Base-by-base conservation (phyloP, 1,140 invertebrate species). In the Drosophila truncata region DNA sequence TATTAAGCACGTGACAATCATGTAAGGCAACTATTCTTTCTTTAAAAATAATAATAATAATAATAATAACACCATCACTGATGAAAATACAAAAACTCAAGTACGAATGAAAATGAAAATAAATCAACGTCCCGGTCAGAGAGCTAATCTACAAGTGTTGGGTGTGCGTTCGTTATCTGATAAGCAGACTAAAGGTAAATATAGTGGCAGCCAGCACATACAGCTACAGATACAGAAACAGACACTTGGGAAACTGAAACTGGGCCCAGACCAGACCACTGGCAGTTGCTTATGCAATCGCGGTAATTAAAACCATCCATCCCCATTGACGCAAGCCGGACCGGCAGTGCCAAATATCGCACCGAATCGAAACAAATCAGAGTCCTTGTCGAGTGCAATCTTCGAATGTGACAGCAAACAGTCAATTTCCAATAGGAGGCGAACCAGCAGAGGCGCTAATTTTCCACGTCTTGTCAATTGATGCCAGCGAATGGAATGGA, bases 111-210 rank as follows among this genome's bases (percentile, higher is more conserved):
- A 78, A 78, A 54, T 27, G 50, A 54, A 35, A 54, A 54, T 54
- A 54, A 78, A 78, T 67, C 62, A 52, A 44, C 46, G 60, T 33
- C 42, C 47, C 63, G 23, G 16, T 41, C 47, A 39, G 57, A 8
- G 35, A 37, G 20, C 50, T 85, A 82, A 85, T 85, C 82, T 70
- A 62, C 74, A 82, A 74, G 74, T 78, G 74, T 81, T 63, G 62
- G 64, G 52, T 41, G 33, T 33, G 33, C 46, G 33, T 35, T 69
- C 50, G 66, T 78, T 78, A 78, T 78, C 64, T 70, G 83, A 87
- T 87, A 88, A 88, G 66, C 65, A 78, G 58, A 62, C 64, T 27
- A 54, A 61, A 70, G 41, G 74, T 67, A 61, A 69, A 78, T 49
- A 67, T 27, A 59, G 64, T 49, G 65, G 31, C 39, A 44, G 61